Evolutionary conservation across 2,888 invertebrate genomes (phyloP).

Genomic region (Phortica okadai): DNA sequence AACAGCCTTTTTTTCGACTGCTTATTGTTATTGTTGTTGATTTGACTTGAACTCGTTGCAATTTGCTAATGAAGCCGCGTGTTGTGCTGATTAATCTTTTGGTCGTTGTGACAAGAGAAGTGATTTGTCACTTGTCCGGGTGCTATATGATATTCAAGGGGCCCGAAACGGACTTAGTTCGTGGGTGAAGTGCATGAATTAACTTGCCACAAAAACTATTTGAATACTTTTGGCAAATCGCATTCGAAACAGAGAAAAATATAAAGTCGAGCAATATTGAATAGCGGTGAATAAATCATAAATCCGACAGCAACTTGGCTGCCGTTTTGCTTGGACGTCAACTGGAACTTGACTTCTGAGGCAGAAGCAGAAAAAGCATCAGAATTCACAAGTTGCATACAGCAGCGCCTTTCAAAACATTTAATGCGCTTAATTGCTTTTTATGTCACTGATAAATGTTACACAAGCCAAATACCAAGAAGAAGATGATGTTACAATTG

Average conservation of each 20-base stretch:
- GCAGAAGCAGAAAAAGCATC: not conserved
- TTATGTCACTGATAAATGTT: slow-evolving; percentile 33
- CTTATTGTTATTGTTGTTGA: not conserved
- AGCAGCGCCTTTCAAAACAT: slow-evolving; percentile 7
- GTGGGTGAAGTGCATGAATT: slow-evolving; percentile 20
- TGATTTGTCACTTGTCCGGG: slow-evolving; percentile 17
- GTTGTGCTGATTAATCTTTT: slow-evolving; percentile 30
- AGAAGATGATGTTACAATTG: not conserved
- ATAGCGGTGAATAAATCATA: slow-evolving; percentile 13
- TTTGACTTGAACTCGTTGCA: not conserved
- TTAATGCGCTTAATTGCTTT: slow-evolving; percentile 29
- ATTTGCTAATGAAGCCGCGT: slow-evolving; percentile 27
- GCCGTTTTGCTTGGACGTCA: not conserved
- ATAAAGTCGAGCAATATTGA: not conserved
- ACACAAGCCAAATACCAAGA: not conserved
- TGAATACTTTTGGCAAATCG: not conserved
- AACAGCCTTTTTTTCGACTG: not conserved
- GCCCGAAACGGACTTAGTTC: not conserved
- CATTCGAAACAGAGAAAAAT: not conserved
- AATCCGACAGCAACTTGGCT: slow-evolving; percentile 12
- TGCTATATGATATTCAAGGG: not conserved
- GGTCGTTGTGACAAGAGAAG: slow-evolving; percentile 27
- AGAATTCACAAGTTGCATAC: not conserved
- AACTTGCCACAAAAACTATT: too few relatives aligned
- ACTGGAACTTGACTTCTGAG: not conserved